These are phyloP conservation scores for Orientallactaga sibirica DNA, from an alignment of 2,797 vertebrate genomes.

Conservation along the genomic window DNA sequence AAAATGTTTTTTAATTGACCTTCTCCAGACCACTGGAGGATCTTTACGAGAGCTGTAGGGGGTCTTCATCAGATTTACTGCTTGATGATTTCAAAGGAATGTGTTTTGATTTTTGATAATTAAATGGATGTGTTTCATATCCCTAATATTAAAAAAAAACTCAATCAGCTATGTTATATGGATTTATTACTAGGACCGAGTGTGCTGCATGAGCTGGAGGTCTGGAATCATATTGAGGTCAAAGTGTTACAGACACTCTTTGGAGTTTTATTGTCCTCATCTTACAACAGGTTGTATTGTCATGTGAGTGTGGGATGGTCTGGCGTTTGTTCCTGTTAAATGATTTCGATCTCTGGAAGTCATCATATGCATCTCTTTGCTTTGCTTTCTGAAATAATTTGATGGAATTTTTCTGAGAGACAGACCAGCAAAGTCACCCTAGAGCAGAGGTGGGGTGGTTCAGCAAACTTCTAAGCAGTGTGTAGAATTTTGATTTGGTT, in stretches of 20 bases:
- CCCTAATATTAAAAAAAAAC: conserved; percentile 25
- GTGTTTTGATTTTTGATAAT: conserved; percentile 43
- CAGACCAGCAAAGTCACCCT: background rate
- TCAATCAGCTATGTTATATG: conserved; percentile 67
- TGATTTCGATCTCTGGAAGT: conserved; percentile 76
- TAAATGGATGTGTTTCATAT: conserved; percentile 67
- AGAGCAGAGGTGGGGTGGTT: conserved; percentile 47
- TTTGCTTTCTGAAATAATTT: conserved; percentile 59
- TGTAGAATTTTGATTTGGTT: background rate
- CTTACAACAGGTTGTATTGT: conserved; percentile 78
- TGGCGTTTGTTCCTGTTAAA: conserved; percentile 73
- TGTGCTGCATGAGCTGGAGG: conserved; percentile 32
- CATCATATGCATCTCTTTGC: conserved; percentile 77
- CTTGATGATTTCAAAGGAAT: background rate
- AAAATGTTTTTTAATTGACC: background rate
- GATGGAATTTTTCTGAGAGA: conserved; percentile 58
- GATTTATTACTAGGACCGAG: conserved; percentile 71
- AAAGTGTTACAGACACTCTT: conserved; percentile 69
- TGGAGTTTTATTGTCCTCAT: conserved; percentile 77
- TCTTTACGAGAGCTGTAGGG: conserved; percentile 50
- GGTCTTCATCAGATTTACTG: conserved; percentile 70
- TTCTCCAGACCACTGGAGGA: background rate
- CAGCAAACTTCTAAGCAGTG: background rate
- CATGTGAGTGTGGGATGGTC: conserved; percentile 59
- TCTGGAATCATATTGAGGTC: conserved; percentile 60